phyloP scores from a whole-genome alignment of 2,888 invertebrate species.

The Amphipoea oculea region DNA sequence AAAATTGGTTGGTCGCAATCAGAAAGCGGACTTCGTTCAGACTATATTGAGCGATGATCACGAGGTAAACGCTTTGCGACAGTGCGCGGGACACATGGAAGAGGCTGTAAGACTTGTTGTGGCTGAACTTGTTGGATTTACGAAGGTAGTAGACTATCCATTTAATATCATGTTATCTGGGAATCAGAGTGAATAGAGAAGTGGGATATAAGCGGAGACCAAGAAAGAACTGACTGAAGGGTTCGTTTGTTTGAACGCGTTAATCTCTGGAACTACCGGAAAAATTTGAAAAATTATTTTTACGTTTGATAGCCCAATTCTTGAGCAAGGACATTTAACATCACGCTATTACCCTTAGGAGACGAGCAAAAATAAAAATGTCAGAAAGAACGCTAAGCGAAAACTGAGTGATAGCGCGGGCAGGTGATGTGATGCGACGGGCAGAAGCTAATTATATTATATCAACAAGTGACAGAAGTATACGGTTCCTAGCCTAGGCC shows the following conservation, averaged over 20 bases:
- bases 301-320: no score
- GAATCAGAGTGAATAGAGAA: background rate
- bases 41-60: slow-evolving; percentile 80
- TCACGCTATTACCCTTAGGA: no score
- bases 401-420: no score
- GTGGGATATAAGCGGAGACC: background rate
- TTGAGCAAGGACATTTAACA: no score
- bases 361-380: no score
- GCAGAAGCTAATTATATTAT: no score
- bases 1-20: slow-evolving; percentile 74
- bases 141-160: slow-evolving; percentile 76
- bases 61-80: slow-evolving; percentile 74
- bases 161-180: background rate
- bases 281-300: no score
- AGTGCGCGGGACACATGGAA: slow-evolving; percentile 75
- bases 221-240: background rate
- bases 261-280: no score
- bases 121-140: slow-evolving; percentile 80
- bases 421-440: no score
- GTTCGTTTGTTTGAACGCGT: no score
- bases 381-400: no score
- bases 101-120: slow-evolving; percentile 71
- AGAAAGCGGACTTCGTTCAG: slow-evolving; percentile 79
- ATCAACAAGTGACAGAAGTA: no score
- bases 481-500: background rate